Percentiles rank a stretch among this genome's conserved stretches.
phyloP scores from a whole-genome alignment of 2,888 invertebrate species.

The Byasa hedistus region DNA sequence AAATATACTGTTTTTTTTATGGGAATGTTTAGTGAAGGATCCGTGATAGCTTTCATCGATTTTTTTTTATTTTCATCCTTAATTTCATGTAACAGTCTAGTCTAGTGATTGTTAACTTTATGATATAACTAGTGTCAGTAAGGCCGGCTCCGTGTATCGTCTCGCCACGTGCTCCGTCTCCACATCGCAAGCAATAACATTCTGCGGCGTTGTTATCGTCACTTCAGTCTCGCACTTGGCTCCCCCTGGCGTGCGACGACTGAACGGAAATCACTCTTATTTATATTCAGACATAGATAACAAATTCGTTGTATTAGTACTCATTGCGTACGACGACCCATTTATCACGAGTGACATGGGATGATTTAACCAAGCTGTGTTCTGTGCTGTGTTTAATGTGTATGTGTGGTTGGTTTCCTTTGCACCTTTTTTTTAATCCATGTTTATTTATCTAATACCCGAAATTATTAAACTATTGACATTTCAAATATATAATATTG shows the following conservation, averaged over 20 bases:
- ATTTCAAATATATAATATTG: no score
- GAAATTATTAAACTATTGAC: no score
- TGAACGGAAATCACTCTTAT: constrained; percentile 10
- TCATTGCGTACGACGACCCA: constrained; percentile 19
- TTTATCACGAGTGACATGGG: constrained; percentile 17
- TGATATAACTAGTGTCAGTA: not conserved
- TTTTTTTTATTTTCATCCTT: no score
- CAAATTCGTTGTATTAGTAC: not conserved
- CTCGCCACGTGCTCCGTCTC: constrained; percentile 26
- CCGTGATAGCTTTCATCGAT: no score
- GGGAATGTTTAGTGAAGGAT: no score
- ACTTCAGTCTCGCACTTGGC: constrained; percentile 13
- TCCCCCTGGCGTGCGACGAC: not conserved
- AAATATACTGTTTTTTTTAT: no score
- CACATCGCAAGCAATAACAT: constrained; percentile 22
- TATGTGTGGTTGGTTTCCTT: no score
- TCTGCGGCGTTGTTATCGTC: constrained; percentile 21
- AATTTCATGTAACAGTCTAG: no score
- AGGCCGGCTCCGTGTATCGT: not conserved
- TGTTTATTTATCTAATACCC: no score
- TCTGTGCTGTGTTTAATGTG: not conserved
- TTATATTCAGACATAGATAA: not conserved
- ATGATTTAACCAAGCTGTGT: not conserved
- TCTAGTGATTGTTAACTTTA: no score
- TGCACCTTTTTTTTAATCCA: no score